phyloP scores from a whole-genome alignment of 2,888 invertebrate genomes.

The Parnassius apollo region DNA sequence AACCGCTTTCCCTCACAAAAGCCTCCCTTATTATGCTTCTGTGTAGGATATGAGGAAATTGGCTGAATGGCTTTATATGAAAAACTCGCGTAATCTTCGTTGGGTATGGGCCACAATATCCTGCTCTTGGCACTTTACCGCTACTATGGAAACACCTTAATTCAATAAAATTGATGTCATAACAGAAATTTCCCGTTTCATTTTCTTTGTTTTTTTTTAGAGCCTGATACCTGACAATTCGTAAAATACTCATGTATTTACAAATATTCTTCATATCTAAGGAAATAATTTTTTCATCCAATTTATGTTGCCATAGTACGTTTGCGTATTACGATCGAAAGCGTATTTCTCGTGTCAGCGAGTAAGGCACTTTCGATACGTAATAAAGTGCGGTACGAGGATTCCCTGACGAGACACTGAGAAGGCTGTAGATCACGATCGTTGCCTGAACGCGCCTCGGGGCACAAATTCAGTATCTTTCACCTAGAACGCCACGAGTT shows the following conservation, averaged over 20 bases:
- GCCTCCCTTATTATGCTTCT: slow-evolving; percentile 76
- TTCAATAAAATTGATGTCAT: slow-evolving; percentile 49
- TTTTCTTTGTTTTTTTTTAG: not conserved
- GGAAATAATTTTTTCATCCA: not conserved
- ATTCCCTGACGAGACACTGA: slow-evolving; percentile 37
- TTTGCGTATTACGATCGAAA: slow-evolving; percentile 58
- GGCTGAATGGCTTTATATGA: slow-evolving; percentile 79
- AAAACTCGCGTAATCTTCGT: slow-evolving; percentile 76
- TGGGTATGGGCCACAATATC: slow-evolving; percentile 69
- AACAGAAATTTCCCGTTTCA: slow-evolving; percentile 15
- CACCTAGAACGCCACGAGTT: slow-evolving; percentile 53
- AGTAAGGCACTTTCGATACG: slow-evolving; percentile 42
- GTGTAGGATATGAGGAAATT: slow-evolving; percentile 79
- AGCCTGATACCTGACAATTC: not conserved
- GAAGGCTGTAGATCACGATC: slow-evolving; percentile 47
- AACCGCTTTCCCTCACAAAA: slow-evolving; percentile 76
- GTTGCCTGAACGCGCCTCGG: slow-evolving; percentile 50
- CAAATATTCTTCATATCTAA: not conserved
- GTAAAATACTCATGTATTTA: not conserved
- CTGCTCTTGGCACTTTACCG: slow-evolving; percentile 60
- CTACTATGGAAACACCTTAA: slow-evolving; percentile 47
- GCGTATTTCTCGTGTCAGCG: slow-evolving; percentile 54
- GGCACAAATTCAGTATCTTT: slow-evolving; percentile 66
- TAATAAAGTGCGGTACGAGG: slow-evolving; percentile 57
- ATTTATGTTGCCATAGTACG: slow-evolving; percentile 26